A percentile compares a stretch with the other conserved stretches of the same genome.
Conservation (phyloP, 2,113 vertebrate species). For the Electrona antarctica region DNA sequence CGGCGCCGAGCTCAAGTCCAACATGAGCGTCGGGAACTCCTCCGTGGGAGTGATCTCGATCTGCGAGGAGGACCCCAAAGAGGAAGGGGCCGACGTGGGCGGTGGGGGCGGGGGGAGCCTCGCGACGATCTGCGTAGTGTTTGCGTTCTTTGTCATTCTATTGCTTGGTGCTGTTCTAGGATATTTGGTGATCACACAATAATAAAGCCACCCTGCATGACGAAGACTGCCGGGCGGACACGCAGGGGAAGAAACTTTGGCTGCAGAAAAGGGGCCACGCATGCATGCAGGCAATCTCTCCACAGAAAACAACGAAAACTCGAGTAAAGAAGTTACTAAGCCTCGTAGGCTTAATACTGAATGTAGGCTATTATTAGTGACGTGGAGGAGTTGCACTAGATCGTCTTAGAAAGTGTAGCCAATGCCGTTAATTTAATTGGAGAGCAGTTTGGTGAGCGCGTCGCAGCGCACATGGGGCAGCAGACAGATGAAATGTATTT, state of each 20-base stretch:
- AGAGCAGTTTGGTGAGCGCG: neutral
- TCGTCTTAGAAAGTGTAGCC: conserved; percentile 33
- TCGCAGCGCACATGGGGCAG: neutral
- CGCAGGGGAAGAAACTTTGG: conserved; percentile 5
- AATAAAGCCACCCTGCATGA: conserved; percentile 17
- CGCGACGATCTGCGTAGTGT: conserved; percentile 84
- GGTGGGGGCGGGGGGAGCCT: conserved; percentile 77
- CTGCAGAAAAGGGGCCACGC: neutral
- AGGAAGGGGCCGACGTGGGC: conserved; percentile 79
- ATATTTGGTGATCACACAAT: conserved; percentile 84
- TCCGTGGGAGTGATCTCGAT: conserved; percentile 85
- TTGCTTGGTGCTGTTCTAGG: conserved; percentile 87
- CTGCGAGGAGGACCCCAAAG: conserved; percentile 84
- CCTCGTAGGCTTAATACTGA: conserved; percentile 36
- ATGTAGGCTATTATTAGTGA: conserved; percentile 47
- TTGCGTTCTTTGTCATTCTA: conserved; percentile 87
- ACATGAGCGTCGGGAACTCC: conserved; percentile 84
- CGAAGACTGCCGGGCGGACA: neutral
- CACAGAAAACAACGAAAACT: conserved; percentile 7
- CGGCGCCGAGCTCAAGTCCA: conserved; percentile 91
- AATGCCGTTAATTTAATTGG: neutral
- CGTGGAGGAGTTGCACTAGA: conserved; percentile 56
- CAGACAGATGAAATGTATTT: conserved; percentile 18
- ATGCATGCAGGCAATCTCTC: conserved; percentile 16
- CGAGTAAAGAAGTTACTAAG: conserved; percentile 18